These are phyloP conservation scores for Callyntrura guangdongensis DNA, from an alignment of 2,888 invertebrate species.

Conservation along the genomic window DNA sequence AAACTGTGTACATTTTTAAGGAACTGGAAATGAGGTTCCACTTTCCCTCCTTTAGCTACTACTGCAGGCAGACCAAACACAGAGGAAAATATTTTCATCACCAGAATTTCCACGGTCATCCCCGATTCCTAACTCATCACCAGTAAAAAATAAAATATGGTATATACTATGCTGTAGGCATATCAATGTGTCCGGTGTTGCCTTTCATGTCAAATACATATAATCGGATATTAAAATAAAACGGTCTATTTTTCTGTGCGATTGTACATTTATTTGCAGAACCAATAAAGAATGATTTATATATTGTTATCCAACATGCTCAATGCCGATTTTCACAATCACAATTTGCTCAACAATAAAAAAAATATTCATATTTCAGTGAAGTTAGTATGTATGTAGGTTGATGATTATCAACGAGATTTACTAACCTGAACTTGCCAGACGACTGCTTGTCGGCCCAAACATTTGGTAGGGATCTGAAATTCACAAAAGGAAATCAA, in stretches of 20 bases:
- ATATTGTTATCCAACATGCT: not conserved
- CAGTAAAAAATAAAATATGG: too few species aligned
- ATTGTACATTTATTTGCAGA: not conserved
- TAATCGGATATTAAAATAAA: slow-evolving; percentile 42
- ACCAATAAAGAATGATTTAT: not conserved
- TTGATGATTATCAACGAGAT: not conserved
- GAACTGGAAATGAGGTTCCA: slow-evolving; percentile 69
- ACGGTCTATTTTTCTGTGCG: slow-evolving; percentile 31
- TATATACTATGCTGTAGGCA: not conserved
- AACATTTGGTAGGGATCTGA: slow-evolving; percentile 99
- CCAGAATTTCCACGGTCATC: slow-evolving; percentile 59
- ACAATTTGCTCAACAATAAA: slow-evolving; percentile 25
- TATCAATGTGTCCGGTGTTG: not conserved
- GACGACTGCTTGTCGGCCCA: slow-evolving; percentile 97
- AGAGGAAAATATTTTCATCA: slow-evolving; percentile 63
- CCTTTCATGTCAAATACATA: too few species aligned
- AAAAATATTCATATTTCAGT: not conserved
- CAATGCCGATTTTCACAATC: slow-evolving; percentile 1
- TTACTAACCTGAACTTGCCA: slow-evolving; percentile 96
- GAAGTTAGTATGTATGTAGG: not conserved
- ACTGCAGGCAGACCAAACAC: too few species aligned
- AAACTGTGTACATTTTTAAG: slow-evolving; percentile 22
- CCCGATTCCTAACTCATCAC: not conserved
- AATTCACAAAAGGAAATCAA: slow-evolving; percentile 86
- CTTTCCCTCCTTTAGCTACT: slow-evolving; percentile 1